Evolutionary conservation across 2,888 invertebrate species (phyloP).

Genomic region (Iselma pallidipennis): DNA sequence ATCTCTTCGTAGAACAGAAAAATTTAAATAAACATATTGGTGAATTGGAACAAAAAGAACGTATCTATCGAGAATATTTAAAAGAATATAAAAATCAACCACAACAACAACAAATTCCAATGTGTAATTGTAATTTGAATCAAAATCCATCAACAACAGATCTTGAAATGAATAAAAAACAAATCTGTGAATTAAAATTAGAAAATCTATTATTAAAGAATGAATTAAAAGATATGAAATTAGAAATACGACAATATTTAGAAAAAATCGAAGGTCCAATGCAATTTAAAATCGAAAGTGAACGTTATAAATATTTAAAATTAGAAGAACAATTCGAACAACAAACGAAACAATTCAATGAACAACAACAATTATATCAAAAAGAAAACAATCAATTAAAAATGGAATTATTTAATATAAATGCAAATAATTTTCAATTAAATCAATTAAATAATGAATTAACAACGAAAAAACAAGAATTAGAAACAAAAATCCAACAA

Average conservation of each 20-base stretch:
- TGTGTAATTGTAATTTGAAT: not conserved
- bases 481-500: slow-evolving; percentile 43
- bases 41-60: slow-evolving; percentile 67
- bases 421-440: slow-evolving; percentile 43
- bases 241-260: slow-evolving; percentile 48
- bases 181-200: slow-evolving; percentile 35
- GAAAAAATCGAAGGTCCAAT: slow-evolving; percentile 51
- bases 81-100: slow-evolving; percentile 17
- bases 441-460: slow-evolving; percentile 43
- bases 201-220: slow-evolving; percentile 46
- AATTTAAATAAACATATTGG: slow-evolving; percentile 65
- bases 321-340: slow-evolving; percentile 44
- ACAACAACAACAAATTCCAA: not conserved
- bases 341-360: slow-evolving; percentile 34
- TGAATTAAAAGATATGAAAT: slow-evolving; percentile 48
- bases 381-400: slow-evolving; percentile 45
- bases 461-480: slow-evolving; percentile 40
- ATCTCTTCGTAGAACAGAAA: slow-evolving; percentile 61
- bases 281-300: slow-evolving; percentile 38
- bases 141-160: not conserved
- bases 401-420: slow-evolving; percentile 44
- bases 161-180: not conserved
- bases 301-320: slow-evolving; percentile 40
- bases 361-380: slow-evolving; percentile 33
- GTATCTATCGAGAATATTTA: slow-evolving; percentile 62